phyloP scores from a whole-genome alignment of 2,797 vertebrate genomes.

The Brachymystax lenok region DNA sequence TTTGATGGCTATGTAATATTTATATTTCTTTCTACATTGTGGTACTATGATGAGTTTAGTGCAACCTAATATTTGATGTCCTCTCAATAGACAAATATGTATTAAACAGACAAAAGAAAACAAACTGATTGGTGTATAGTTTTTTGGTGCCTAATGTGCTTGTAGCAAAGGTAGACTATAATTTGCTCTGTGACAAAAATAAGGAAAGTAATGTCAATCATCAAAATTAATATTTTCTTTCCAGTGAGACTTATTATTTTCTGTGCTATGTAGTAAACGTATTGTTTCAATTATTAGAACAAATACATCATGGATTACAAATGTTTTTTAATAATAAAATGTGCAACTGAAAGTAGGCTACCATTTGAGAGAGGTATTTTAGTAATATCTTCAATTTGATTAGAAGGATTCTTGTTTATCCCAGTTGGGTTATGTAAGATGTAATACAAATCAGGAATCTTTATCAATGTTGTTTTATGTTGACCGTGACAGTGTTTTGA shows the following conservation, averaged over 20 bases:
- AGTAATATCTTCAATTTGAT: neutral
- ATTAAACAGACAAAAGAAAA: neutral
- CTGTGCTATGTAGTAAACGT: neutral
- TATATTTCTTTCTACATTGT: neutral
- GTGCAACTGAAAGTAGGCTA: neutral
- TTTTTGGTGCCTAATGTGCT: conserved; percentile 2
- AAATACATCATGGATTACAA: neutral
- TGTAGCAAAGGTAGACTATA: neutral
- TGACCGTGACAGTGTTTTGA: conserved; percentile 4
- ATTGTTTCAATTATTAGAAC: neutral
- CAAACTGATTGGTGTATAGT: neutral
- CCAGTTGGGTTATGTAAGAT: neutral
- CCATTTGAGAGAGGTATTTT: neutral
- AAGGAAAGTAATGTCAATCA: neutral
- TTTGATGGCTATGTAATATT: conserved; percentile 6
- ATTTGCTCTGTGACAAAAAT: neutral
- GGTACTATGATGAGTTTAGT: neutral
- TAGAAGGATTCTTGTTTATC: neutral
- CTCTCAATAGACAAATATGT: conserved; percentile 1
- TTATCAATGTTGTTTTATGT: conserved; percentile 4
- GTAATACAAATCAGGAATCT: neutral
- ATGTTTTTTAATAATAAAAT: neutral
- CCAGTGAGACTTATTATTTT: neutral
- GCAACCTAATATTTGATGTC: neutral
- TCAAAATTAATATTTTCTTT: neutral